Base-by-base conservation (phyloP, 2,888 invertebrate species). In the Sphaeridia pumilis region DNA sequence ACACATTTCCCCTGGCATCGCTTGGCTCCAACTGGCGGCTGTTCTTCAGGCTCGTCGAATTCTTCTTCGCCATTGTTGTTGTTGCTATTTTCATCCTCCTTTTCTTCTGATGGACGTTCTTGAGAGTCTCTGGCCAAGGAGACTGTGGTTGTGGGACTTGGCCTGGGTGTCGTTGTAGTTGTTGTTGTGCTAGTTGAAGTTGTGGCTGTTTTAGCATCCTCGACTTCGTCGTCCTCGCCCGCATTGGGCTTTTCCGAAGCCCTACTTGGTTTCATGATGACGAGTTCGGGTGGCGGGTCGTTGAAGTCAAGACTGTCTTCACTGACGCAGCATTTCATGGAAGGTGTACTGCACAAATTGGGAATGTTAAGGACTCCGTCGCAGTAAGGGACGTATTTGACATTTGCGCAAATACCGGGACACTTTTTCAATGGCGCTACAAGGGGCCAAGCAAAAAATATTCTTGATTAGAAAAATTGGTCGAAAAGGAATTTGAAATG, bases 1-100 rank as follows among this genome's bases (percentile, higher is more conserved):
- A 87, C 82, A 71, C 92, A 92, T 68, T 88, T 86, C 1, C 90
- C 92, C 44, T 77, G 76, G 67, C 90, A 90, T 14, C 41, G 31
- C 31, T 52, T 55, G 1, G 49, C 41, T 7, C 36, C 43, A 10
- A 17, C 26, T 46, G 45, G 45, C 4, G 48, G 31, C 14, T 26
- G 28, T 20, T 50, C 50, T 43, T 49, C 48, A 22, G 41, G 42
- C 14, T 49, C 25, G 3, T 53, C 49, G 17, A 34, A 24, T 10
- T 46, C 46, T 7, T 52, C 52, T n/a, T 47, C 46, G 26, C 25
- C 26, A 36, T 10, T 38, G n/a, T n/a, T n/a, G n/a, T n/a, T n/a
- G n/a, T n/a, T n/a, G n/a, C n/a, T n/a, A 20, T 5, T 17, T 21
- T 26, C 5, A 43, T 21, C 10, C 26, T 26, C 5, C 21, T 46